Evolutionary conservation across 2,888 invertebrate species (phyloP).

Genomic region (Gasteruption jaculator): DNA sequence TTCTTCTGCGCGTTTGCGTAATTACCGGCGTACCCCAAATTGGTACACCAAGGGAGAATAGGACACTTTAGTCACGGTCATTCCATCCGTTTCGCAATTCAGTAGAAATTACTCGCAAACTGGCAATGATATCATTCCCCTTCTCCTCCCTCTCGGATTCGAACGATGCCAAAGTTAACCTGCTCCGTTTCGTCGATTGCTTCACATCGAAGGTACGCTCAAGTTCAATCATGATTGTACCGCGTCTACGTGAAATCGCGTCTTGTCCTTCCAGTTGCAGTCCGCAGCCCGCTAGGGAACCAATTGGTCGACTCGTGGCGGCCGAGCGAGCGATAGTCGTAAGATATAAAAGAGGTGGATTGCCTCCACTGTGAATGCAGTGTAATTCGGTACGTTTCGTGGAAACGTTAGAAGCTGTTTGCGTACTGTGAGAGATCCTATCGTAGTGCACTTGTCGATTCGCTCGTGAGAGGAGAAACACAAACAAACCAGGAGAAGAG

Average conservation of each 20-base stretch:
- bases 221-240: neutral
- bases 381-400: slow-evolving; percentile 29
- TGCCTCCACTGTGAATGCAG: slow-evolving; percentile 30
- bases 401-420: no score
- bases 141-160: no score
- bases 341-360: slow-evolving; percentile 40
- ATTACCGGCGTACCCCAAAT: no score
- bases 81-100: no score
- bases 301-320: slow-evolving; percentile 25
- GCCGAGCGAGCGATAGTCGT: slow-evolving; percentile 22
- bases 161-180: neutral
- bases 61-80: slow-evolving; percentile 10
- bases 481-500: neutral
- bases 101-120: no score
- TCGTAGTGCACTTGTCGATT: neutral
- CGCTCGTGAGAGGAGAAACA: neutral
- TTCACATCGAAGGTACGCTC: neutral
- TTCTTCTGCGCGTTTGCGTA: no score
- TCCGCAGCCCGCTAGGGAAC: slow-evolving; percentile 25
- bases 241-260: slow-evolving; percentile 31
- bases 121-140: no score
- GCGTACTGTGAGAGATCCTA: no score
- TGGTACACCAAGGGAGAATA: no score
- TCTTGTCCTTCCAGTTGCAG: slow-evolving; percentile 26
- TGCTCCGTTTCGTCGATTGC: no score